Percentiles rank a stretch among this genome's conserved stretches.
Conservation (phyloP, 2,888 invertebrate species). For the Nebria brevicollis region DNA sequence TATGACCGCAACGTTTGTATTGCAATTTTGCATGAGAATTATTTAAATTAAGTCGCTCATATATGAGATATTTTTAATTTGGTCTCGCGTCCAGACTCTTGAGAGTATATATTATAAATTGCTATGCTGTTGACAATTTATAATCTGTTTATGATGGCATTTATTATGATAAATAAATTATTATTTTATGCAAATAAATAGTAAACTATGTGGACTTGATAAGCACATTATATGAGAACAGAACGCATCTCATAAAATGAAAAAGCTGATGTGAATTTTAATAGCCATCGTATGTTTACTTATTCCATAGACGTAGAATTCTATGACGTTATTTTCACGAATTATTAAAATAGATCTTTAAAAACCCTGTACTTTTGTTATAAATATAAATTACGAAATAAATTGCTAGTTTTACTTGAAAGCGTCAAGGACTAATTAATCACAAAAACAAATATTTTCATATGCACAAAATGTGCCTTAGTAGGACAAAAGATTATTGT, state of each 20-base stretch:
- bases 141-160: not conserved
- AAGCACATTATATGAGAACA: not conserved
- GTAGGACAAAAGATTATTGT: too few relatives aligned
- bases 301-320: not conserved
- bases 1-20: not conserved
- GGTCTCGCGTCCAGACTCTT: not conserved
- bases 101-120: not conserved
- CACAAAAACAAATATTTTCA: too few relatives aligned
- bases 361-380: too few relatives aligned
- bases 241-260: not conserved
- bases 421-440: too few relatives aligned
- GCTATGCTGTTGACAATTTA: not conserved
- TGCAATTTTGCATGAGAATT: not conserved
- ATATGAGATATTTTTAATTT: not conserved
- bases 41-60: not conserved
- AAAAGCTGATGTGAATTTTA: not conserved
- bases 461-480: too few relatives aligned
- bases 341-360: too few relatives aligned
- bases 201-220: not conserved
- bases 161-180: not conserved
- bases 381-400: too few relatives aligned
- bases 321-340: not conserved
- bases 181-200: conserved; percentile 1
- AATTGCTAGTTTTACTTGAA: too few relatives aligned
- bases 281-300: not conserved